phyloP scores from a whole-genome alignment of 2,888 invertebrate species.

The Apodemia hepburni region DNA sequence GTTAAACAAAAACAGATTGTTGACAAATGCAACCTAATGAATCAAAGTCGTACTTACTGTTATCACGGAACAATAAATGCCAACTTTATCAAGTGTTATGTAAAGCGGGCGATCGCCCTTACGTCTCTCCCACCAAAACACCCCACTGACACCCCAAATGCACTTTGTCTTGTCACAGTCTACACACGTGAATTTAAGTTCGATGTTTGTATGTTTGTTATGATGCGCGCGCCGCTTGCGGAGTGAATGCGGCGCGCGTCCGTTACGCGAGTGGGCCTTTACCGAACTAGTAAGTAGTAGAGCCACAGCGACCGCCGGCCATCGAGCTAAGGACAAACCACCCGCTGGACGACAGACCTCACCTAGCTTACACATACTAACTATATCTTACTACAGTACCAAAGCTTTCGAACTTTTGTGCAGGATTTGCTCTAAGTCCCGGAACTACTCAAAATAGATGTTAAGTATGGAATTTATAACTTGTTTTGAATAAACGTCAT shows the following conservation, averaged over 20 bases:
- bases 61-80: slow-evolving; percentile 70
- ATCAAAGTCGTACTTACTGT: slow-evolving; percentile 56
- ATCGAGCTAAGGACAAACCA: slow-evolving; percentile 52
- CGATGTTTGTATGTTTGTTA: slow-evolving; percentile 41
- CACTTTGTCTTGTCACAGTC: slow-evolving; percentile 49
- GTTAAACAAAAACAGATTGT: not conserved
- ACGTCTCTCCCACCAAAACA: slow-evolving; percentile 49
- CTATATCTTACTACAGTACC: slow-evolving; percentile 35
- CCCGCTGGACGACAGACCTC: slow-evolving; percentile 39
- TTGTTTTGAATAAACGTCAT: not conserved
- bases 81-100: slow-evolving; percentile 58
- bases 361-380: slow-evolving; percentile 39
- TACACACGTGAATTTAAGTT: slow-evolving; percentile 47
- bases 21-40: not conserved
- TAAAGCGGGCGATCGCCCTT: slow-evolving; percentile 38
- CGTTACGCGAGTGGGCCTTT: slow-evolving; percentile 58
- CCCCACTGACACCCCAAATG: slow-evolving; percentile 41
- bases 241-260: slow-evolving; percentile 50
- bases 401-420: not conserved
- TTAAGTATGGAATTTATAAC: not conserved
- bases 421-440: not conserved
- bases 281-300: slow-evolving; percentile 72
- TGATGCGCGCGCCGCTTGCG: slow-evolving; percentile 49
- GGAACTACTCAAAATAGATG: not conserved
- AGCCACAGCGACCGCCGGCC: slow-evolving; percentile 44